Evolutionary conservation across 2,797 vertebrate species (phyloP), one percentile per base, ranked within the genome.

Genomic region (Lepilemur septentrionalis): DNA sequence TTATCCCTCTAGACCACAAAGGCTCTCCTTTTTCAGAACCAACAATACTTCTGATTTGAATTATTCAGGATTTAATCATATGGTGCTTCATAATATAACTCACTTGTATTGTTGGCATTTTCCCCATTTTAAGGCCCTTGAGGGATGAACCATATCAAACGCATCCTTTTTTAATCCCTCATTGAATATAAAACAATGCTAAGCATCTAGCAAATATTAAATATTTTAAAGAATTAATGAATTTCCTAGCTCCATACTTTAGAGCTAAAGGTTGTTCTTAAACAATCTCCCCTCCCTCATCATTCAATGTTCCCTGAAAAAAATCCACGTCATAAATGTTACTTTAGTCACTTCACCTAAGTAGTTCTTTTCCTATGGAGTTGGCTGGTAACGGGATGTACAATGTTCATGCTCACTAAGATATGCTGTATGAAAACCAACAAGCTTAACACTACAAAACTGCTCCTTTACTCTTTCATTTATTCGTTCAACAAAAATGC

Each of bases 31-130:
- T 61, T 67, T 46, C 48, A 96, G 46, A 92, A 84, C 91, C 41
- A 67, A 89, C 10, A 57, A 38, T 12, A 52, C 46, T 50, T 59
- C 48, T 63, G 61, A 76, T 13, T 83, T 57, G 32, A 93, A 76
- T 89, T 46, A 52, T n/a, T 75, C 69, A 83, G 32, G n/a, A 84
- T 38, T 89, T 91, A 96, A 83, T 78, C 57, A 93, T 35, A 46
- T n/a, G 59, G 14, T 63, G 5, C 32, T 32, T 73, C 87, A 65
- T 72, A 90, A 96, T 35, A 67, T 67, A 94, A 65, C 3, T 70
- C 63, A 63, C 65, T 73, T 50, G 30, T 18, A 80, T n/a, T 81
- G 20, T 15, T 35, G 43, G 38, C 30, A 48, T 52, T 32, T 59
- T 55, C 20, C 55, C n/a, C 48, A 78, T 65, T 28, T 95, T 69